These are phyloP conservation scores for Canis aureus DNA, from an alignment of 2,113 vertebrate species.

Conservation along the genomic window DNA sequence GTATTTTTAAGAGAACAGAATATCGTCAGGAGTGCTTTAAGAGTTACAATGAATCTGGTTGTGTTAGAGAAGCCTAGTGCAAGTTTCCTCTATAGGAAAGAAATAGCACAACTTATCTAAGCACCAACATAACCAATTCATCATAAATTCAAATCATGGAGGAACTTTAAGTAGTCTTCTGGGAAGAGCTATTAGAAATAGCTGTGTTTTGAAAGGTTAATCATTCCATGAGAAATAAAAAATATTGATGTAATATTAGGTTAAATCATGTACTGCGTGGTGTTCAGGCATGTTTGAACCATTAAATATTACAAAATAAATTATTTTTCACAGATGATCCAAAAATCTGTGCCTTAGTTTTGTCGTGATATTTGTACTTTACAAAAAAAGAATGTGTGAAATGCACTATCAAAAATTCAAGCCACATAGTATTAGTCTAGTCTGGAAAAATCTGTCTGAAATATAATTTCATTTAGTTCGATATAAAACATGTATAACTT, in stretches of 20 bases:
- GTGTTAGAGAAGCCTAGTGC: neutral
- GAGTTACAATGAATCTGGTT: neutral
- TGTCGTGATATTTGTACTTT: neutral
- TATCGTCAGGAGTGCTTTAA: neutral
- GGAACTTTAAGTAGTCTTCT: neutral
- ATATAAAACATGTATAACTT: neutral
- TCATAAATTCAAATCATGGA: neutral
- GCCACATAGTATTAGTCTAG: neutral
- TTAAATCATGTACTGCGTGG: neutral
- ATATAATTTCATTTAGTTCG: neutral
- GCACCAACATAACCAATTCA: neutral
- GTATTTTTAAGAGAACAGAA: neutral
- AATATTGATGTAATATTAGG: slow-evolving; percentile 30
- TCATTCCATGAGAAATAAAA: neutral
- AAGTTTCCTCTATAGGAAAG: neutral
- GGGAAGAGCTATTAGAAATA: neutral
- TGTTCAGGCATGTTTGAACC: neutral
- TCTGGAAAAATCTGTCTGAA: neutral
- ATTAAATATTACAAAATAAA: slow-evolving; percentile 12
- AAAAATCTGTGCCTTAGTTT: neutral
- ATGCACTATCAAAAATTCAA: slow-evolving; percentile 4
- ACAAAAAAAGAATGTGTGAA: neutral
- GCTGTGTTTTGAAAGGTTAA: slow-evolving; percentile 9
- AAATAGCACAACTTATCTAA: neutral
- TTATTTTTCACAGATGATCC: neutral